Evolutionary conservation across 2,797 vertebrate genomes (phyloP), one percentile per base, ranked within the genome.

Genomic region (Pampus argenteus): DNA sequence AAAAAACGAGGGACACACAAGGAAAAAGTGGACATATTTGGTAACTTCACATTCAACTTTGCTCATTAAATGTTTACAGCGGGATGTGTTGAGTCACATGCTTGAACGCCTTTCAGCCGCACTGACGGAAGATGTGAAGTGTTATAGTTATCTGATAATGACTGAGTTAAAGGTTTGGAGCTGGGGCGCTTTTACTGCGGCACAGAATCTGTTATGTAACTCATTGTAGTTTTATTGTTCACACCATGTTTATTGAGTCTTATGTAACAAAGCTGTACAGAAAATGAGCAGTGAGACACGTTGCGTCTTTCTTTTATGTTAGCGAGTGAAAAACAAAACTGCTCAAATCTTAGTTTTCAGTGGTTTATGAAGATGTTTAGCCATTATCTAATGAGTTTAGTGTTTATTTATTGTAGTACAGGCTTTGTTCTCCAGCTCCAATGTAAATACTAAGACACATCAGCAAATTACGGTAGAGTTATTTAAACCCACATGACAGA

Each of bases 151-250:
- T 64, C 60, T 52, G 40, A 57, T 62, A 25, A 47, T 23, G 45
- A n/a, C 10, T 0, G 4, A 56, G 29, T 60, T 54, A 66, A 73
- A 18, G 25, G n/a, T 40, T 48, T 23, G 13, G 2, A 56, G 54
- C 38, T 7, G 51, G 13, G 29, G 22, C 5, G 17, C 7, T 58
- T 80, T 66, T 51, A 63, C 67, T 57, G 66, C 28, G 11, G 40
- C 56, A 64, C 31, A 48, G 62, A 66, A 58, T 54, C 20, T 25
- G 63, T 87, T 82, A 57, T 59, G 62, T 81, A 80, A 85, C 68
- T 9, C 14, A 36, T 48, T 47, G 63, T 61, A 5, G 22, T 67
- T 78, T 85, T 74, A 78, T 72, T 66, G 50, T 66, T 65, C 54
- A 47, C 61, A 28, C 50, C n/a, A 49, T 56, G 60, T 70, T 58